Conservation (phyloP, 2,797 vertebrate species). For the Channa striata region DNA sequence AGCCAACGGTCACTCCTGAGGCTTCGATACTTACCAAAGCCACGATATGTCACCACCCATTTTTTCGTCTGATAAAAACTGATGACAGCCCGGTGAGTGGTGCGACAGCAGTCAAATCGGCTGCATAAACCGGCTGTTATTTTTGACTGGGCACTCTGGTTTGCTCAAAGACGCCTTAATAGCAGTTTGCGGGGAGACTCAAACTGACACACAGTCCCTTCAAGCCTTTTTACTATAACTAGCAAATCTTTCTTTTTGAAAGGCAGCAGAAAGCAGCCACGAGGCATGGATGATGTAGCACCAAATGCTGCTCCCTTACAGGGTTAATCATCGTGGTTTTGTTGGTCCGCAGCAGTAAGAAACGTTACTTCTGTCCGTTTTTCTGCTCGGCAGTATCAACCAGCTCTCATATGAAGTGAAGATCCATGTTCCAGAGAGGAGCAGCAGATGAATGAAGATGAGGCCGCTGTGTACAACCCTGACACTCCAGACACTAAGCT, state of each 20-base stretch:
- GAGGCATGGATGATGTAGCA: not conserved
- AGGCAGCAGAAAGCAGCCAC: conserved; percentile 2
- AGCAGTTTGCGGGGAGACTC: not conserved
- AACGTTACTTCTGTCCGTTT: conserved; percentile 20
- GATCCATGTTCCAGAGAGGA: conserved; percentile 16
- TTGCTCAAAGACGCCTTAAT: not conserved
- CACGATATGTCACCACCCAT: too few relatives aligned
- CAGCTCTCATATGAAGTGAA: conserved; percentile 3
- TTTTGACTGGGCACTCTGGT: not conserved
- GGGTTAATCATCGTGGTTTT: conserved; percentile 26
- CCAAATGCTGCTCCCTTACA: not conserved
- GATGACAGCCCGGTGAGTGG: too few relatives aligned
- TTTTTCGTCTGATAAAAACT: too few relatives aligned
- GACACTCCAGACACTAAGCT: conserved; percentile 10
- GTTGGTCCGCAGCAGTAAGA: not conserved
- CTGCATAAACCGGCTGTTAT: not conserved
- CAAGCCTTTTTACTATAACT: not conserved
- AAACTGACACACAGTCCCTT: not conserved
- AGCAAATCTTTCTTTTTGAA: not conserved
- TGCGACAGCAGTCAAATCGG: too few relatives aligned
- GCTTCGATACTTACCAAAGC: too few relatives aligned
- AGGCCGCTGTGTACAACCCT: conserved; percentile 12
- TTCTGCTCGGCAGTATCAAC: conserved; percentile 9
- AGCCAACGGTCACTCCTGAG: too few relatives aligned
- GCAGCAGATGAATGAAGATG: conserved; percentile 32